These are phyloP conservation scores for Rhodinocichla rosea DNA, from an alignment of 2,113 vertebrate species.

Conservation along the genomic window DNA sequence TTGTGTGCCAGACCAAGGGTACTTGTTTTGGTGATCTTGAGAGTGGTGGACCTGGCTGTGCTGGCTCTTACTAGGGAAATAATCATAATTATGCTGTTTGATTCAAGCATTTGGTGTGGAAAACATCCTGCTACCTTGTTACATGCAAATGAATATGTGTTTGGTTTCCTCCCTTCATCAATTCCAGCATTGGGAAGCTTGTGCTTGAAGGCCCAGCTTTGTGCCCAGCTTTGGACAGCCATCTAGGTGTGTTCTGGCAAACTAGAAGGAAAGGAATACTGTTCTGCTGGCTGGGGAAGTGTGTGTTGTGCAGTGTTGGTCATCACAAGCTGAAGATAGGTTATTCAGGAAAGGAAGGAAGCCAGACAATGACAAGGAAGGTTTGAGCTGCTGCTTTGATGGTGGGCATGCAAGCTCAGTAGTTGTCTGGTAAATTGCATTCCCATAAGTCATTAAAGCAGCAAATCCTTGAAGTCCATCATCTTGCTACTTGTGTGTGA, in stretches of 20 bases:
- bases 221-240: not conserved
- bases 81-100: not conserved
- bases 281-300: not conserved
- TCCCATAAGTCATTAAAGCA: not conserved
- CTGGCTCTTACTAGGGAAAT: not conserved
- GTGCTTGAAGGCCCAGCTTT: not conserved
- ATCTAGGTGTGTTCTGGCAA: not conserved
- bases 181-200: not conserved
- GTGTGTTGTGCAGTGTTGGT: not conserved
- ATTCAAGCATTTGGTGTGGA: not conserved
- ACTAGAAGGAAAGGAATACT: not conserved
- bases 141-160: not conserved
- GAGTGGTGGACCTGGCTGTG: not conserved
- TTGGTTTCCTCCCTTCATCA: not conserved
- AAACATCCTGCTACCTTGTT: not conserved
- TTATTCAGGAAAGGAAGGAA: not conserved
- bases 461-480: not conserved
- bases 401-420: not conserved
- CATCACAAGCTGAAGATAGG: not conserved
- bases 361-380: accelerated
- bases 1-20: not conserved
- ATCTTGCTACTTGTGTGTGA: not conserved
- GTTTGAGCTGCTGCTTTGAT: not conserved
- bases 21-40: not conserved
- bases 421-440: not conserved